Base-by-base conservation (phyloP, 1,140 invertebrate genomes). In the Drosophila paulistorum region DNA sequence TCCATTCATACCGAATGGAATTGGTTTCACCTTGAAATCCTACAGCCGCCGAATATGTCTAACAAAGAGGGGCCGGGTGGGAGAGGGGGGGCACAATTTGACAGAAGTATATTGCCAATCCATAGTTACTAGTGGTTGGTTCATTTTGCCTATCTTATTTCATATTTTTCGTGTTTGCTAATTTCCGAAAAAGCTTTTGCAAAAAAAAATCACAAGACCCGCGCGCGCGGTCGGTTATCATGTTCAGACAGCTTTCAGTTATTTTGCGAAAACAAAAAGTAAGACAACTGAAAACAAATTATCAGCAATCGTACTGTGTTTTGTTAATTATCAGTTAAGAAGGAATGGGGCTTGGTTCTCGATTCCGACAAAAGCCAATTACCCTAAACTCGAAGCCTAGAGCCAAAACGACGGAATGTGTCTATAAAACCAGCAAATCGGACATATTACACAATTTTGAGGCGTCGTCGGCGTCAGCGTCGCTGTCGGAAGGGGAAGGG, bases 221-320 rank as follows among this genome's bases (percentile, higher is more conserved):
- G 68, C 77, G 62, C 67, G 68, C 77, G 58, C 23, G 17, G n/a
- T 59, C 30, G 54, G 57, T 79, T 89, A 86, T 87, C 83, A 83
- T 71, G 77, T 61, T 74, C 72, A 86, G 83, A 86, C 83, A 79
- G 79, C 63, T 86, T 86, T 65, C 61, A 67, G 59, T 72, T 67
- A 23, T 68, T 54, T 45, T 33, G 42, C 51, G 30, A 30, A 35
- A 35, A 35, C 9, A 7, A 9, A 20, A 17, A 48, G 17, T 17
- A 45, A 17, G 17, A 7, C 3, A 45, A 26, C 23, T 26, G 23
- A 14, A 14, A 17, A 17, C 17, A 51, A 55, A 55, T 79, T 85
- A 81, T 77, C 78, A 71, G 74, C 65, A 39, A 30, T 33, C 26
- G 42, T 64, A 71, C 71, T 71, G 65, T 66, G 65, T 68, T 41